Conservation (phyloP, 2,113 vertebrate species). For the Sinocyclocheilus anophthalmus region DNA sequence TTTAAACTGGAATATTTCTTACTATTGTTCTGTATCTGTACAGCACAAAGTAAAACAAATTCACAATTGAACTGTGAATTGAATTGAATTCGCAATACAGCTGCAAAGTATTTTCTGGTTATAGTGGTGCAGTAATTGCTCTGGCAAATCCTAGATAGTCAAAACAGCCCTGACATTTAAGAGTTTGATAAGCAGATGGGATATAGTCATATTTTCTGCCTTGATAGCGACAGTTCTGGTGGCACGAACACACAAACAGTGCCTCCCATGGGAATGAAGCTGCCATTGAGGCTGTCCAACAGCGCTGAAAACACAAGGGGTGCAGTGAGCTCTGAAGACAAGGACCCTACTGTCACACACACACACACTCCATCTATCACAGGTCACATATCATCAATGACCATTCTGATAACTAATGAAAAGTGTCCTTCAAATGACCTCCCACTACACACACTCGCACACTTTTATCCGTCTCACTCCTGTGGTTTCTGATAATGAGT, state of each 20-base stretch:
- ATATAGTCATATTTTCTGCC: constrained; percentile 16
- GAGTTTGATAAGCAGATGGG: constrained; percentile 7
- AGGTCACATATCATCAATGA: constrained; percentile 33
- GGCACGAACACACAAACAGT: constrained; percentile 33
- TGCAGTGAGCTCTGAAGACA: constrained; percentile 56
- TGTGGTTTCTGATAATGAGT: constrained; percentile 44
- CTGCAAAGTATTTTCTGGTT: not conserved
- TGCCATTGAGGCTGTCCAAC: constrained; percentile 36
- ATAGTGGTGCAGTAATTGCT: constrained; percentile 15
- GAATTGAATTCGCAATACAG: not conserved
- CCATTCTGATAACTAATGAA: constrained; percentile 6
- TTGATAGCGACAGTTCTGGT: not conserved
- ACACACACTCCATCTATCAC: constrained; percentile 51
- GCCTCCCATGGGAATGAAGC: constrained; percentile 23
- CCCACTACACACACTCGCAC: not conserved
- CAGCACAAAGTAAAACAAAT: not conserved
- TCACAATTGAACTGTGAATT: not conserved
- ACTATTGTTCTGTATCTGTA: not conserved
- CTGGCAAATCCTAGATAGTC: constrained; percentile 31
- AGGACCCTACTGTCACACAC: constrained; percentile 33
- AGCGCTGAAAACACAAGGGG: constrained; percentile 69
- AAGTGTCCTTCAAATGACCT: constrained; percentile 32
- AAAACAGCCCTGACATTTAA: constrained; percentile 26
- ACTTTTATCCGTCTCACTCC: constrained; percentile 22
- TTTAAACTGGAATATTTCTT: not conserved